A percentile compares a stretch with the other conserved stretches of the same genome.
Evolutionary conservation across 2,888 invertebrate species (phyloP).

Genomic region (Tenodera sinensis): DNA sequence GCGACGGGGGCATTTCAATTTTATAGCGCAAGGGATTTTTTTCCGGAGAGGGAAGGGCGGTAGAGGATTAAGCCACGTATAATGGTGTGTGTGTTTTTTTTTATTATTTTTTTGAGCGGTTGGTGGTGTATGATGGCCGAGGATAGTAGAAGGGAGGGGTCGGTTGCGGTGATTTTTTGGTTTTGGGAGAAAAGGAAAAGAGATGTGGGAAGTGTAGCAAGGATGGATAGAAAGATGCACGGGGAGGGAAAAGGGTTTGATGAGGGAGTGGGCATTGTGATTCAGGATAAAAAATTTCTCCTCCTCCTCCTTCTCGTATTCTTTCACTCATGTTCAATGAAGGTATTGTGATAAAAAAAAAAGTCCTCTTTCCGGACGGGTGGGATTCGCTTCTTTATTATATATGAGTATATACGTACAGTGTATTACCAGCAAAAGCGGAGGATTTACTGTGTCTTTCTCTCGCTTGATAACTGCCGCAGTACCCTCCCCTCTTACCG

Average conservation of each 20-base stretch:
- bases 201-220: not conserved
- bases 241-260: constrained; percentile 1
- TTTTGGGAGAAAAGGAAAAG: not conserved
- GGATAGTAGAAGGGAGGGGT: not conserved
- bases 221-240: constrained; percentile 1
- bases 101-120: constrained; percentile 18
- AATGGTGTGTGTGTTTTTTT: constrained; percentile 22
- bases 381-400: constrained; percentile 3
- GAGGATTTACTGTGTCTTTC: not conserved
- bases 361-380: not conserved
- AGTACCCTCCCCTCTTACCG: not conserved
- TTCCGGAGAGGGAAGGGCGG: constrained; percentile 17
- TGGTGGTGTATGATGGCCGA: not conserved
- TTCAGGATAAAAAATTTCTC: not conserved
- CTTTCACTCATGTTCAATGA: constrained; percentile 7
- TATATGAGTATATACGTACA: not conserved
- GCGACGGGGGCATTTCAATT: constrained; percentile 25
- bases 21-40: constrained; percentile 24
- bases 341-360: constrained; percentile 1
- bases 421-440: not conserved
- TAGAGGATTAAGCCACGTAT: constrained; percentile 20
- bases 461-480: not conserved
- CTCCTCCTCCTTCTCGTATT: not conserved
- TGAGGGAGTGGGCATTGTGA: not conserved
- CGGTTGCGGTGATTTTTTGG: constrained; percentile 13